These are phyloP conservation scores for Neolamprologus modestus DNA, from an alignment of 2,113 vertebrate species.

Conservation along the genomic window DNA sequence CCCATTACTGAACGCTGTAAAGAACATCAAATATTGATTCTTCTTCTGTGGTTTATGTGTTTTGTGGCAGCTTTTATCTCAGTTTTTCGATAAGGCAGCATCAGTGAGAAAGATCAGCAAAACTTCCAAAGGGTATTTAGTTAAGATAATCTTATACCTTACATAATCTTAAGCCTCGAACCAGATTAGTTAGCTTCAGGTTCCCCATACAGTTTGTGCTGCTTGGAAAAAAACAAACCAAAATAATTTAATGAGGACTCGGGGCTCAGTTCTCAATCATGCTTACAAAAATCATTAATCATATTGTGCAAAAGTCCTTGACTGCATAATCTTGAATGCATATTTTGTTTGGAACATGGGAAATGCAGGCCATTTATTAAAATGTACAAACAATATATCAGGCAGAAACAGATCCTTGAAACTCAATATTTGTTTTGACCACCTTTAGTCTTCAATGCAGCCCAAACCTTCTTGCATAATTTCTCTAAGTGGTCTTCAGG, in stretches of 20 bases:
- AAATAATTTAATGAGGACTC: background rate
- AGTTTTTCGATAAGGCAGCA: background rate
- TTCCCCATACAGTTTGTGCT: background rate
- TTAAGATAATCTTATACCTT: background rate
- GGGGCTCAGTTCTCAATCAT: background rate
- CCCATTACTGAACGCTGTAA: conserved; percentile 21
- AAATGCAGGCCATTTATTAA: background rate
- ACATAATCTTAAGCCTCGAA: background rate
- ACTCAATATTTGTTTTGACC: background rate
- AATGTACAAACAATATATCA: background rate
- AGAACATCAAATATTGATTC: conserved; percentile 64
- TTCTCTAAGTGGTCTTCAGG: background rate
- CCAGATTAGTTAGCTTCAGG: background rate
- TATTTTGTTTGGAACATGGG: background rate
- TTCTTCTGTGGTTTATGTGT: background rate
- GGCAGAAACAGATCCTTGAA: background rate
- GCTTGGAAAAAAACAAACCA: background rate
- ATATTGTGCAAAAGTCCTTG: background rate
- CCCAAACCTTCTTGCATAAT: background rate
- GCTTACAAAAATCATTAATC: background rate
- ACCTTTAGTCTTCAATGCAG: background rate
- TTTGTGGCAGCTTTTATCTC: background rate
- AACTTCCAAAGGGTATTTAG: background rate
- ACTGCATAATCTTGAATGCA: background rate
- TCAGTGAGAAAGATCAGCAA: background rate